Percentiles rank a stretch among this genome's conserved stretches.
Conservation (phyloP, 2,888 invertebrate species). For the Sarcophaga carnaria region DNA sequence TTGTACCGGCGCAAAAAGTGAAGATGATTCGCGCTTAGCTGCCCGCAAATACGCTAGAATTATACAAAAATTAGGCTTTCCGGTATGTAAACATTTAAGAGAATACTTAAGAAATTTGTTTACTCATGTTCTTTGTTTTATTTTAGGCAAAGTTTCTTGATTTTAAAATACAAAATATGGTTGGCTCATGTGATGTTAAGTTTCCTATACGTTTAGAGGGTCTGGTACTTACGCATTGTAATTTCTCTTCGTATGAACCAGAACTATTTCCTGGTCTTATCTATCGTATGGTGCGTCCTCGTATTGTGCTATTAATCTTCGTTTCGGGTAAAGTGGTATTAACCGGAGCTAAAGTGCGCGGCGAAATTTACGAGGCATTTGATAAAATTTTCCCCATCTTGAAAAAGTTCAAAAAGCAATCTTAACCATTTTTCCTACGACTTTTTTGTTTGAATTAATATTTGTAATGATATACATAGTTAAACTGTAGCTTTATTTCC, state of each 20-base stretch:
- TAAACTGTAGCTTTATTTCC: constrained; percentile 27
- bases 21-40: constrained; percentile 89
- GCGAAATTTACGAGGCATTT: constrained; percentile 96
- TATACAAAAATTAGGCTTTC: constrained; percentile 91
- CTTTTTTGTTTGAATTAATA: neutral
- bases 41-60: constrained; percentile 92
- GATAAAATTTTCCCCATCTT: constrained; percentile 98
- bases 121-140: neutral
- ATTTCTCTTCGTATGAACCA: constrained; percentile 95
- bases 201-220: constrained; percentile 90
- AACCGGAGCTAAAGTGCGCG: constrained; percentile 97
- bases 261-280: constrained; percentile 99
- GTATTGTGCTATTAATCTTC: constrained; percentile 98
- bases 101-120: neutral
- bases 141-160: constrained; percentile 90
- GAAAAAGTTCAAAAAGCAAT: constrained; percentile 96
- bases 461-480: neutral
- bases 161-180: constrained; percentile 92
- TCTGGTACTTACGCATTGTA: constrained; percentile 88
- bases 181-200: constrained; percentile 89
- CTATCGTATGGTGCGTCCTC: constrained; percentile 98
- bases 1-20: constrained; percentile 92
- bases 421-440: constrained; percentile 72
- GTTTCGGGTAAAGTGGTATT: constrained; percentile 99
- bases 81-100: constrained; percentile 82